Conservation (phyloP, 1,140 invertebrate genomes). For the Brachionus asplanchnoidis region DNA sequence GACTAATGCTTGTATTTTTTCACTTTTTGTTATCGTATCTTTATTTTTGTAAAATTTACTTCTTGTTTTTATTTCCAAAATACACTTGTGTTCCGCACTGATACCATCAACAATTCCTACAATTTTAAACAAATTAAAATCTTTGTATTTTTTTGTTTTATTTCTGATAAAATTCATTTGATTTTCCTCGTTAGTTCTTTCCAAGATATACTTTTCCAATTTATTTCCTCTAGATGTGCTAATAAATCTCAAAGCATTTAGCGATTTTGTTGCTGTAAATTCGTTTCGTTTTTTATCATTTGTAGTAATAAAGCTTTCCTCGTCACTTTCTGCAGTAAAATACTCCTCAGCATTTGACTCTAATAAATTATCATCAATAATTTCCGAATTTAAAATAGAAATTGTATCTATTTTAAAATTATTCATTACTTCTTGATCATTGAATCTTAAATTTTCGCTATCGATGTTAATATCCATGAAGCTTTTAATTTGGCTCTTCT, state of each 20-base stretch:
- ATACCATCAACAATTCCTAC: slow-evolving; percentile 25
- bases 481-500: neutral
- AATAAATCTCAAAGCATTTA: neutral
- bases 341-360: neutral
- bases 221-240: neutral
- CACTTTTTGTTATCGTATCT: neutral
- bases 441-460: neutral
- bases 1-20: neutral
- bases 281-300: neutral
- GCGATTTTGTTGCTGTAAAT: neutral
- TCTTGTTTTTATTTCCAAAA: slow-evolving; percentile 9
- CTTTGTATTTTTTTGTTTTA: neutral
- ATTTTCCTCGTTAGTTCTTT: neutral
- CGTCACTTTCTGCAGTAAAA: neutral
- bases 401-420: neutral
- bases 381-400: too few species aligned
- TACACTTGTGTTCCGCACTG: neutral
- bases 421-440: neutral
- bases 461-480: neutral
- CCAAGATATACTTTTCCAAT: neutral
- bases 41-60: neutral
- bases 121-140: neutral
- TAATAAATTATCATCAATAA: neutral
- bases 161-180: neutral
- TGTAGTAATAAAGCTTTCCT: neutral